Base-by-base conservation (phyloP, 2,113 vertebrate species). In the Solea solea region DNA sequence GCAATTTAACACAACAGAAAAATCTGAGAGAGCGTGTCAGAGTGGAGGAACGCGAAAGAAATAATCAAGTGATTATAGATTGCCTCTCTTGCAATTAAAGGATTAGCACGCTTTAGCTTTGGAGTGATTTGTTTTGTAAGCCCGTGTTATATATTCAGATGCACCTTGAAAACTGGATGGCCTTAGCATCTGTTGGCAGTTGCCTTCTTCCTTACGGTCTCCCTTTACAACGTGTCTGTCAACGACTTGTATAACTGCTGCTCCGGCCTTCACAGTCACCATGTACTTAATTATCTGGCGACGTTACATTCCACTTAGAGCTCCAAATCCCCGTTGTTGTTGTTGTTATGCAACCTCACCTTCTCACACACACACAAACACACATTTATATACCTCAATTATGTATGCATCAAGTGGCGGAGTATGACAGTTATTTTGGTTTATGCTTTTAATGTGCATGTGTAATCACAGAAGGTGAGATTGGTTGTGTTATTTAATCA, bases 221-320 rank as follows among this genome's bases (percentile, higher is more conserved):
- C 9, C 12, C 9, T 68, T 3, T 27, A 9, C 45, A 2, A 13
- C 64, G 66, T 77, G 15, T 56, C 4, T 77, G 66, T 55, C 44
- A 8, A 45, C 41, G 0, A 11, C 27, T 27, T 4, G 34, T 15
- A 3, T 9, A 61, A 40, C 66, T 10, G 8, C 27, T 4, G 14
- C 54, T 54, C 34, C 45, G 46, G 56, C 73, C 14, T 71, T 80
- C 50, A 56, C 13, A 64, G 16, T 85, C 63, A 60, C 60, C 62
- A 53, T 78, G 27, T 53, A 69, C 82, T 84, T 81, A 79, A 90
- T 86, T 83, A 86, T 69, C 54, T 10, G 0, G 46, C 48, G 41
- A 90, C 89, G 81, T 77, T 80, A 78, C 83, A 84, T 83, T 84
- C 85, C 83, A 86, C 88, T 89, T 82, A 81, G 77, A 69, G 70